Base-by-base conservation (phyloP, 2,888 invertebrate species). In the Axea sp. region DNA sequence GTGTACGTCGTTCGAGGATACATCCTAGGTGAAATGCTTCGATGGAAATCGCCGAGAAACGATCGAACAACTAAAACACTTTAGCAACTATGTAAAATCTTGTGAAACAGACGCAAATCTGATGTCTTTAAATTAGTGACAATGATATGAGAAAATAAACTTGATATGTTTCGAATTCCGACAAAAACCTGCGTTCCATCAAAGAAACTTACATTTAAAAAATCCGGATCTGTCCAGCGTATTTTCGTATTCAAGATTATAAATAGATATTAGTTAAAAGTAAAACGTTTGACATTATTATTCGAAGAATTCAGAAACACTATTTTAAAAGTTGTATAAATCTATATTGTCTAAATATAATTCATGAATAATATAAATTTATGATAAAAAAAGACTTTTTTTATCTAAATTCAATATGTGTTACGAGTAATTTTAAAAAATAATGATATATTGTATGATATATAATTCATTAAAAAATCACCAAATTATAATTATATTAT, bases 21-120 rank as follows among this genome's bases (percentile, higher is more conserved):
- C 65, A 59, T 72, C 45, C 47, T 30, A 22, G 65, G 59, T 47
- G 55, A 53, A 59, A 11, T 41, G 51, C 26, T 65, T 33, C 59
- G 53, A 35, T 30, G 60, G 41, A 67, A 73, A 73, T 73, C 45
- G 64, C 30, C 35, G 47, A 45, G 11, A 47, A 55, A 41, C 67
- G 53, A 49, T 68, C 64, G 57, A 68, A 73, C 62, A 62, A 62
- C 55, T 45, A 39, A 62, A 71, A 71, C 53, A 71, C 55, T 62
- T 62, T 57, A 22, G 43, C 37, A 37, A 57, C 41, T 62, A 39
- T 71, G 55, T 41, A 55, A 64, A 64, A 41, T 64, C 33, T 62
- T 43, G 60, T 60, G 37, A 33, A 49, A 12, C 1, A 19, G 26
- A 59, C 45, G 43, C 37, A 37, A 43, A 59, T 43, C 49, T n/a